Evolutionary conservation across 2,797 vertebrate genomes (phyloP).

Genomic region (Garrulus glandarius): DNA sequence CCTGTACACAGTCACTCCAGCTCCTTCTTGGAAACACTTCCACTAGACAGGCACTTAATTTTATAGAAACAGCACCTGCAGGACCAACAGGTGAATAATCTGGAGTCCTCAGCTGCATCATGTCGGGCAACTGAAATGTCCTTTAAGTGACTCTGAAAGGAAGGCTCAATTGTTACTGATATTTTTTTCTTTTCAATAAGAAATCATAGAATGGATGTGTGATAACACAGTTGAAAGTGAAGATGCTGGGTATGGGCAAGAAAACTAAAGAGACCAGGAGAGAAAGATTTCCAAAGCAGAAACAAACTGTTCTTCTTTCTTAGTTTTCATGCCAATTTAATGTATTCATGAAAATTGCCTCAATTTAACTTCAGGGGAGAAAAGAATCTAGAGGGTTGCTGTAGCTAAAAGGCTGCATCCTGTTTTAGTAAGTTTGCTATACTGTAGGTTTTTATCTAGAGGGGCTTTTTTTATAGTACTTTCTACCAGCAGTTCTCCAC

Average conservation of each 20-base stretch:
- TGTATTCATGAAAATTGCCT: constrained; percentile 9
- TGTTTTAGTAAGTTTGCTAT: background rate
- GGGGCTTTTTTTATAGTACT: background rate
- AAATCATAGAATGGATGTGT: background rate
- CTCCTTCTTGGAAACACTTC: background rate
- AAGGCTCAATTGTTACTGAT: background rate
- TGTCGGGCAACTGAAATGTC: background rate
- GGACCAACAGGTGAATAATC: background rate
- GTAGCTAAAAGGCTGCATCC: background rate
- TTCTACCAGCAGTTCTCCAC: background rate
- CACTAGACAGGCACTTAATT: background rate
- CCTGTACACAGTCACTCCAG: background rate
- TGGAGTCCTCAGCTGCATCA: background rate
- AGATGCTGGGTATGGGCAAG: background rate
- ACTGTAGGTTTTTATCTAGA: background rate
- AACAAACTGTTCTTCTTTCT: background rate
- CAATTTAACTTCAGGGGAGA: constrained; percentile 27
- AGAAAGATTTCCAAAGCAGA: constrained; percentile 9
- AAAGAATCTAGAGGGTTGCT: background rate
- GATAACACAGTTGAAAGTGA: background rate
- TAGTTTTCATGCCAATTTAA: constrained; percentile 15
- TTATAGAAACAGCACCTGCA: background rate
- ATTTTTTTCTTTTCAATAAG: background rate
- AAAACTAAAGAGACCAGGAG: background rate
- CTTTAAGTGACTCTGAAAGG: constrained; percentile 2